Conservation (phyloP, 2,888 invertebrate species). For the Acrobasis repandana region DNA sequence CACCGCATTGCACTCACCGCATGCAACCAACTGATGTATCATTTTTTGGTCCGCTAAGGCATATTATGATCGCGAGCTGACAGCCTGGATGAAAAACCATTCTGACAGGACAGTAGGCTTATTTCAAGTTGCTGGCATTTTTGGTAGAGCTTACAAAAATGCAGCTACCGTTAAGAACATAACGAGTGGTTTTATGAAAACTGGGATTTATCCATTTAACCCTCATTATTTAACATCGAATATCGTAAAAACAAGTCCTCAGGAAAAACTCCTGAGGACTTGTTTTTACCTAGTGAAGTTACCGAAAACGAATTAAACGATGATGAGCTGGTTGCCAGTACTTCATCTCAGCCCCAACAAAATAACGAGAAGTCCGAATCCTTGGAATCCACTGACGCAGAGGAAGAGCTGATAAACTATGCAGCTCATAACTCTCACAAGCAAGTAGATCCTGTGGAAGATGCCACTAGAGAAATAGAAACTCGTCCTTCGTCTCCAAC, state of each 20-base stretch:
- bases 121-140: constrained; percentile 38
- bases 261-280: constrained; percentile 26
- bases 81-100: too few relatives aligned
- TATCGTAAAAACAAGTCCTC: too few relatives aligned
- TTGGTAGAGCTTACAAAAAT: constrained; percentile 39
- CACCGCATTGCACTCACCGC: constrained; percentile 44
- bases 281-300: constrained; percentile 29
- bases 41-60: constrained; percentile 43
- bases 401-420: background rate
- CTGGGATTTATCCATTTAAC: constrained; percentile 28
- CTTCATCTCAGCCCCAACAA: constrained; percentile 28
- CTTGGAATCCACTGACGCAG: constrained; percentile 26
- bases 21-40: constrained; percentile 46
- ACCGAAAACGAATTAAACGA: constrained; percentile 28
- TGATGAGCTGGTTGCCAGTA: constrained; percentile 26
- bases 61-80: too few relatives aligned
- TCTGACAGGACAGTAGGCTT: constrained; percentile 38
- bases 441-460: background rate
- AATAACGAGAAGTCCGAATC: constrained; percentile 25
- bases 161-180: constrained; percentile 35
- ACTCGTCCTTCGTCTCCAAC: background rate
- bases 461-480: constrained; percentile 3
- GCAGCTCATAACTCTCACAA: constrained; percentile 1
- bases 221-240: constrained; percentile 30
- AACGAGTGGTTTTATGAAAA: constrained; percentile 33